Conservation (phyloP, 2,797 vertebrate species). For the Acanthurus tractus region DNA sequence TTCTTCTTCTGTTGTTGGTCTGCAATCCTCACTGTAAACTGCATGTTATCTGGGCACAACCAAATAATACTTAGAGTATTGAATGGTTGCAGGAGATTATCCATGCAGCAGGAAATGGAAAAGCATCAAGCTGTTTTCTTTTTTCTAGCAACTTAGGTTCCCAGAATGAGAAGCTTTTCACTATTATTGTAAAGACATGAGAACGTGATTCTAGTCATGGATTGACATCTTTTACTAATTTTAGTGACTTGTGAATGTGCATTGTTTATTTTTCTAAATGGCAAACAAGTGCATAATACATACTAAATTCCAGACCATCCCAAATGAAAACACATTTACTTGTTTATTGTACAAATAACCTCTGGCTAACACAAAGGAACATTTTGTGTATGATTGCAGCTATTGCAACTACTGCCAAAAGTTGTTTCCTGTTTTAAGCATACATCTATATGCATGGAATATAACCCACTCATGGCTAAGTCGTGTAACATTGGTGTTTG, state of each 20-base stretch:
- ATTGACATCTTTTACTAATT: background rate
- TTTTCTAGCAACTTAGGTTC: background rate
- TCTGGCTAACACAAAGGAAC: background rate
- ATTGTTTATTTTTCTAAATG: background rate
- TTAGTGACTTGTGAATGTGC: background rate
- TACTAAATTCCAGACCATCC: background rate
- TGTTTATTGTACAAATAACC: background rate
- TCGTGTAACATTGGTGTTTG: constrained; percentile 40
- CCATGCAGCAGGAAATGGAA: background rate
- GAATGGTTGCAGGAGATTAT: background rate
- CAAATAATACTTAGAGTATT: background rate
- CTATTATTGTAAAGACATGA: background rate
- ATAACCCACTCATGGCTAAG: constrained; percentile 44
- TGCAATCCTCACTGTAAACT: background rate
- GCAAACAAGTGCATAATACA: background rate
- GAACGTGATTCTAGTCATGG: background rate
- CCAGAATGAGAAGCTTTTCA: background rate
- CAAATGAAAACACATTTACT: too few relatives aligned
- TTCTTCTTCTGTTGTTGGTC: background rate
- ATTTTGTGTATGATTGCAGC: background rate
- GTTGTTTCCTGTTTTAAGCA: background rate
- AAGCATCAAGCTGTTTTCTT: background rate
- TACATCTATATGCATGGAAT: background rate
- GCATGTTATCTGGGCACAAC: background rate
- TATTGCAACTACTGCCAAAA: background rate